Evolutionary conservation across 2,113 vertebrate genomes (phyloP).

Genomic region (Lichenostomus cassidix): DNA sequence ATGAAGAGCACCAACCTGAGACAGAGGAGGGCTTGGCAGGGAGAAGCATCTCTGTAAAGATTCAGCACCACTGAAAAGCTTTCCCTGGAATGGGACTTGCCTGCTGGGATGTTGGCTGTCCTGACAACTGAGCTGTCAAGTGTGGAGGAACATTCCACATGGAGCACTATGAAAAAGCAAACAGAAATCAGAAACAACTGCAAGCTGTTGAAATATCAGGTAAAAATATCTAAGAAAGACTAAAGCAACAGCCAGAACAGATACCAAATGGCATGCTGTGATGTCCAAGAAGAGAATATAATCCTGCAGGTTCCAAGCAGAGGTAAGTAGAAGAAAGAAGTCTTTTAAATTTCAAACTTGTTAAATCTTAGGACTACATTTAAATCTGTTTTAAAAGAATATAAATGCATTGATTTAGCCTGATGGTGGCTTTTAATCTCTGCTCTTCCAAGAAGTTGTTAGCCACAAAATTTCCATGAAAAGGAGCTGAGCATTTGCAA

Average conservation of each 20-base stretch:
- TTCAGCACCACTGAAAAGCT: not conserved
- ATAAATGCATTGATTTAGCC: not conserved
- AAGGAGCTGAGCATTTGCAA: not conserved
- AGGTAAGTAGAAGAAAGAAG: not conserved
- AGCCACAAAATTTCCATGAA: not conserved
- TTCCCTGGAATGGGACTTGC: not conserved
- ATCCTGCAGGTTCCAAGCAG: not conserved
- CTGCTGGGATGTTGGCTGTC: not conserved
- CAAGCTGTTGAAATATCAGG: not conserved
- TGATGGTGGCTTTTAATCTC: not conserved
- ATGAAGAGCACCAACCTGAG: not conserved
- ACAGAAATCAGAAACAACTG: not conserved
- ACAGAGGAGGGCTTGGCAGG: not conserved
- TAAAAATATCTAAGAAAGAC: not conserved
- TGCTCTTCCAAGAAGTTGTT: not conserved
- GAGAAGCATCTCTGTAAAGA: not conserved
- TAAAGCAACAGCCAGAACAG: not conserved
- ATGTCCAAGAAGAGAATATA: not conserved
- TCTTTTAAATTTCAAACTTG: not conserved
- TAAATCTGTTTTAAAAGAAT: not conserved
- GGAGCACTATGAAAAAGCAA: not conserved
- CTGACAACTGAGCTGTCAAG: not conserved
- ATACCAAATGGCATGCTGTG: not conserved
- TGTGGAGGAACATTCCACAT: not conserved
- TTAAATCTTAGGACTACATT: not conserved